Base-by-base conservation (phyloP, 2,797 vertebrate genomes). In the Melanotaenia nigrans region DNA sequence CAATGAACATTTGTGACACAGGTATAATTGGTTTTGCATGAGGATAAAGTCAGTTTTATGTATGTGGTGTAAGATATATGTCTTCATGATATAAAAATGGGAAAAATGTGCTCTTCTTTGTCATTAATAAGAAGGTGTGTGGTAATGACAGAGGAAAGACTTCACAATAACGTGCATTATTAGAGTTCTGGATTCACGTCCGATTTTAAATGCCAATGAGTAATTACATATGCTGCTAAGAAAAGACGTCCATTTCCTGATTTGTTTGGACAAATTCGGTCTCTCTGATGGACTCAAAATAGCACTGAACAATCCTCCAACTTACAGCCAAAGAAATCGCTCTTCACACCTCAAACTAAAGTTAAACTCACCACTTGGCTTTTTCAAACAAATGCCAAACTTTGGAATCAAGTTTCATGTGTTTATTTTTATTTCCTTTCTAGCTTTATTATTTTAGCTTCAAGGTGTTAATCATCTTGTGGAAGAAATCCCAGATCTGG, bases 401-500 rank as follows among this genome's bases (percentile, higher is more conserved):
- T 86, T 86, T 81, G 71, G 67, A 30, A 77, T 61, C 14, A 28
- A 35, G 1, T 47, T 47, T 47, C 20, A 9, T 6, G 7, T 61
- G 16, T 66, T 33, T 25, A 38, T 36, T 60, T 62, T 45, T 59
- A 47, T n/a, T 20, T 47, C 54, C 0, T 42, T 66, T 33, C 45
- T n/a, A 13, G 67, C 77, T 79, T 81, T 76, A 72, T 70, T 79
- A 90, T 75, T 66, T 72, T 9, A 14, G 53, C 78, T 69, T 78
- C 65, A 78, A 85, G 81, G 82, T 85, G 84, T 81, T 89, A 88
- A 92, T 88, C 71, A 77, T 82, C 66, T 79, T 6, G 61, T 90
- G 86, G 89, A 84, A 83, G 56, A 57, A 76, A 72, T 86, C 84
- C 90, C 86, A 82, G 87, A 78, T 87, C 77, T 87, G 86, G 85